Base-by-base conservation (phyloP, 2,113 vertebrate genomes). In the Alectura lathami region DNA sequence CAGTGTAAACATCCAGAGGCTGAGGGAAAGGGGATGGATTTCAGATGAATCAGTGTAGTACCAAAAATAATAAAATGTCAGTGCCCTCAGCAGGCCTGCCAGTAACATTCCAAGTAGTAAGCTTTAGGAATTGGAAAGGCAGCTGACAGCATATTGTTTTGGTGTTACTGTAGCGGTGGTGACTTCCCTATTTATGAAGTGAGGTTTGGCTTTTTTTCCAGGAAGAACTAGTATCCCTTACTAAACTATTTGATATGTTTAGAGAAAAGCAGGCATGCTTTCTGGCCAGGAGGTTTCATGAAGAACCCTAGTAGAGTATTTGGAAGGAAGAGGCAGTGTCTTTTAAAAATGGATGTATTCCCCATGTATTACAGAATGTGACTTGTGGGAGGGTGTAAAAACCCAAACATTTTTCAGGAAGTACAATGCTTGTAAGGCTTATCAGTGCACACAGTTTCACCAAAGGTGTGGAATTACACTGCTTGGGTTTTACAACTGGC, bases 371-470 rank as follows among this genome's bases (percentile, higher is more conserved):
- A 42, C 23, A 83, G 29, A 67, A 9, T 29, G 18, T 89, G 45
- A 12, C 24, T 84, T 29, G 13, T 82, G 57, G 66, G 36, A 73
- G 15, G 17, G 50, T 69, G 13, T 83, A 20, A 79, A 75, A 57
- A 32, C 22, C 57, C 80, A 13, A 32, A 14, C 17, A 2, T 91
- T 85, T 76, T 94, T 92, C 69, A 74, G 77, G 50, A 85, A 74
- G 36, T 91, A 17, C 15, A 87, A 24, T 63, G 18, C 12, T 70
- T 66, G 66, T 73, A 74, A 74, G 21, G 34, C 76, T 77, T 75
- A 47, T 68, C 2, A 0, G 9, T 70, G 47, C 0, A 0, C 13
- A 17, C 8, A 40, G 0, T 89, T 74, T 77, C 24, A 54, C 7
- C 36, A 83, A 80, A 88, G 26, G 4, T 77, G 6, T 1, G 0